These are phyloP conservation scores for Campylomormyrus numenius DNA, from an alignment of 2,113 vertebrate species.

Conservation along the genomic window DNA sequence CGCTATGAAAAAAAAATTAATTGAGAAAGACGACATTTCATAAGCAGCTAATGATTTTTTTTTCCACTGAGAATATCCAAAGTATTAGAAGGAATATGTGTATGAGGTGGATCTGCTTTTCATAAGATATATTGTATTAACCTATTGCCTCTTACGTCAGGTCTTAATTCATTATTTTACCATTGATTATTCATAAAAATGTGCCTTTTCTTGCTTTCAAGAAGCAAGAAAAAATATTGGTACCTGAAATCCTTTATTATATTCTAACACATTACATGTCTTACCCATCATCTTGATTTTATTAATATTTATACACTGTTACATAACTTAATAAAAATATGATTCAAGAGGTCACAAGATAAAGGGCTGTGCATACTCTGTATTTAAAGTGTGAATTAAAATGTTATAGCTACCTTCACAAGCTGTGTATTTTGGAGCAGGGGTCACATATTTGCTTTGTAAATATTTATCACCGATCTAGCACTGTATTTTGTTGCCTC, in stretches of 20 bases:
- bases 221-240: slow-evolving; percentile 1
- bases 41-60: background rate
- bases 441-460: slow-evolving; percentile 1
- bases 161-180: background rate
- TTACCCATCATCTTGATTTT: background rate
- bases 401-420: background rate
- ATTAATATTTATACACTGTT: slow-evolving; percentile 11
- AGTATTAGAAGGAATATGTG: background rate
- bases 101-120: background rate
- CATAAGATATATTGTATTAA: background rate
- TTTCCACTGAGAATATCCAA: background rate
- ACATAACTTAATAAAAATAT: slow-evolving; percentile 12
- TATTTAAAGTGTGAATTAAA: slow-evolving; percentile 13
- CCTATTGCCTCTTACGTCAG: background rate
- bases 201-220: background rate
- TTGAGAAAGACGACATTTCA: background rate
- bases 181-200: background rate
- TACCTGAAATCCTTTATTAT: background rate
- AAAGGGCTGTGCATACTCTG: background rate
- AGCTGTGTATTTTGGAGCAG: background rate
- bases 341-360: background rate
- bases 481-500: background rate
- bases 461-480: slow-evolving; percentile 6
- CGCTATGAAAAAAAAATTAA: background rate
- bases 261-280: background rate